Evolutionary conservation across 2,888 invertebrate genomes (phyloP), one percentile per base, ranked within the genome.

Genomic region (Drosophila austrosaltans): DNA sequence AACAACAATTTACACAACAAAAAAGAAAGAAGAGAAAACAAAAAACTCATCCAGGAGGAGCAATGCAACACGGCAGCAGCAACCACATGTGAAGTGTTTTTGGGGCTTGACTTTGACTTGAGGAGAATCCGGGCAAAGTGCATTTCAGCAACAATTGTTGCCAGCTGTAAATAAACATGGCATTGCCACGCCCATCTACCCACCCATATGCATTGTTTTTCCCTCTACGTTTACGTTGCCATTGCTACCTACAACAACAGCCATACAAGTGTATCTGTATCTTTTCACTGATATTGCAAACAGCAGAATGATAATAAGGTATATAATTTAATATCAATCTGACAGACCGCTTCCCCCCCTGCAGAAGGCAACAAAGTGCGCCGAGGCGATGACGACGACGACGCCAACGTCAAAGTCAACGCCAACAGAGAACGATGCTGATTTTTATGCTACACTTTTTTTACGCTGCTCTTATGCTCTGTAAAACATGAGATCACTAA

Each of bases 241-340:
- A 48, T 48, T 48, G 44, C 44, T 20, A 48, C 44, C 44, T 20
- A 62, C 6, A 30, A 44, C 59, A 69, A 72, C 74, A 79, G 56
- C 72, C 62, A 57, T 63, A 58, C 66, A 60, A 20, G 36, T 58
- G 16, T 22, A 16, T 57, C 36, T 57, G 10, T 57, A 39, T 39
- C 42, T 48, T 63, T 60, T 48, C 30, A 68, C 28, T 22, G 63
- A 53, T 28, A 65, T 56, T 39, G 61, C 64, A 70, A 76, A 66
- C 76, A 71, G 57, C 72, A 66, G 81, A 87, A 90, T 91, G 91
- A 90, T 91, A 91, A 90, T 91, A 90, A 90, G 91, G 89, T 89
- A 90, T 91, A 91, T 91, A 91, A 91, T 90, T 90, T 91, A 90
- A 91, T 91, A 90, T 90, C 88, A 90, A 90, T 90, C 90, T 90